Evolutionary conservation across 2,888 invertebrate genomes (phyloP), one percentile per base, ranked within the genome.

Genomic region (Halocaridina rubra): DNA sequence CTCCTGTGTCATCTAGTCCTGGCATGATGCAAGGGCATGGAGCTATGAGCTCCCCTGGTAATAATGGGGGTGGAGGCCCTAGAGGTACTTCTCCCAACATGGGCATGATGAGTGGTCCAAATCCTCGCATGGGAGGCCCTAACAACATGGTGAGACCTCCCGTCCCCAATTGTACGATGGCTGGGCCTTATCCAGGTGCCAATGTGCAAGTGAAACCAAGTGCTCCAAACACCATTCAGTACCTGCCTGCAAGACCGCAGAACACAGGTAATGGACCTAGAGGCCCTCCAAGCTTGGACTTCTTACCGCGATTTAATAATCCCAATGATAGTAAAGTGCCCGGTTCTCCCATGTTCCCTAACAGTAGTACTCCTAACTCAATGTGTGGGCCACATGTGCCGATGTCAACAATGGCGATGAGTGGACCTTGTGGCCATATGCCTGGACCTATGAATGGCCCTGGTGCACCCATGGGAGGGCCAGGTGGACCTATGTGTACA

Each of bases 221-320:
- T 91, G 97, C 98, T 13, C 98, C 98, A 0, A 98, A 98, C 91
- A 98, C 98, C 53, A 98, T 98, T 90, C 98, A 98, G 92, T 98
- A 98, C 93, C 94, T 98, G 91, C 98, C 98, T 27, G 96, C 97
- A 77, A 93, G 97, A 91, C 96, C 98, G n/a, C 97, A 97, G 90
- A 94, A 90, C 76, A 93, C 94, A 13, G 94, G 94, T 90, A 93
- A 93, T 86, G 92, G 93, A 33, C 95, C 95, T 0, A 92, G 96
- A 67, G 95, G 95, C 10, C 96, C 97, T 4, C 97, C 97, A 59
- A 96, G 96, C 91, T 92, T 97, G 88, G 97, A 97, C 90, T 97
- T 97, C 91, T 92, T 97, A 81, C 96, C 96, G 89, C 93, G 97
- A 85, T 97, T 96, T 90, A 95, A 97, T 24, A 96, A 96, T 91